These are phyloP conservation scores for Python bivittatus DNA, from an alignment of 2,113 vertebrate species.

Conservation along the genomic window DNA sequence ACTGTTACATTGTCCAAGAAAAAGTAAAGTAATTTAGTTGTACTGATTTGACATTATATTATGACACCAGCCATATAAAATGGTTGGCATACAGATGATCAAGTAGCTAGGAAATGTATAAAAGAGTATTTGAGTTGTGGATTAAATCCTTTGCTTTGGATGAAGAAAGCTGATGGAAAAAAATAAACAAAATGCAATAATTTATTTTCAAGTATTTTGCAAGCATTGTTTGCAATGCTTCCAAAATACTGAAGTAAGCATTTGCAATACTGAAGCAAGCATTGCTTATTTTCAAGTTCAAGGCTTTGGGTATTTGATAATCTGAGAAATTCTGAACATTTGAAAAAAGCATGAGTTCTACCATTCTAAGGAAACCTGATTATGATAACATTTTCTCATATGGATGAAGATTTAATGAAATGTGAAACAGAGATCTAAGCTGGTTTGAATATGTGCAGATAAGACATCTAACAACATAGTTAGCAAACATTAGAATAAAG, in stretches of 20 bases:
- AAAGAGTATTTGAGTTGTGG: background rate
- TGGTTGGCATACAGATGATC: background rate
- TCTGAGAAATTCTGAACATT: background rate
- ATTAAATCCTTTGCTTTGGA: background rate
- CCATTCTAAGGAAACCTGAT: background rate
- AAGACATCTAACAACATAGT: background rate
- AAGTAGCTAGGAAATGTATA: background rate
- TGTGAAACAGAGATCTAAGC: background rate
- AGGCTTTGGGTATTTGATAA: background rate
- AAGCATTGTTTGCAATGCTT: too few species aligned
- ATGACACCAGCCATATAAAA: background rate
- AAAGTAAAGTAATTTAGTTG: background rate
- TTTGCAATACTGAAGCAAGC: background rate
- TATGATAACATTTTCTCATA: background rate
- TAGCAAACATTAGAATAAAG: background rate
- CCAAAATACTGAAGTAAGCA: background rate
- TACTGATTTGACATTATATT: background rate
- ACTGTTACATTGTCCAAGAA: background rate
- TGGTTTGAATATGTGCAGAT: background rate
- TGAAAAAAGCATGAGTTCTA: background rate
- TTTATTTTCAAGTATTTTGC: background rate
- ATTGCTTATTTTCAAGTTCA: background rate
- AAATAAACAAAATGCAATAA: background rate
- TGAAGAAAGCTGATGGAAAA: background rate
- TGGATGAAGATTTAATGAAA: background rate